A percentile compares a stretch with the other conserved stretches of the same genome.
phyloP scores from a whole-genome alignment of 2,113 vertebrate species.

The Ahaetulla prasina region DNA sequence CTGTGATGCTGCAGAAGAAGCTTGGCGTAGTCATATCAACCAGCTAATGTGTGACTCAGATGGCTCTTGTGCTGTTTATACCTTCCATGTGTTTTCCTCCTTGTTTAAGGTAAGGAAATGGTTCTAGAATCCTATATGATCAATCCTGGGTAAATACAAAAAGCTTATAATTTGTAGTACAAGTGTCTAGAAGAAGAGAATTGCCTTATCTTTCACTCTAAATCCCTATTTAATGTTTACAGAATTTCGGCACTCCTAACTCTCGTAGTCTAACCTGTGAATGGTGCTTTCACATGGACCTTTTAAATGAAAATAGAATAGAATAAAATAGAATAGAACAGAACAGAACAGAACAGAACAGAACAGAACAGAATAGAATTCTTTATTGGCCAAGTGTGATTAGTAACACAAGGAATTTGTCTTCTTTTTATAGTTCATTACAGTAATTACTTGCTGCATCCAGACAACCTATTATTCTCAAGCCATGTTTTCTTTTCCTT shows the following conservation, averaged over 20 bases:
- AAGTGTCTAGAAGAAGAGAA: background rate
- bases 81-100: constrained; percentile 96
- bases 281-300: background rate
- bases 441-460: background rate
- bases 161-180: background rate
- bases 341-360: background rate
- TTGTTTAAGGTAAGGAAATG: constrained; percentile 85
- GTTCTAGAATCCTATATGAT: background rate
- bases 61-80: constrained; percentile 95
- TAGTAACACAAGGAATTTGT: too few relatives aligned
- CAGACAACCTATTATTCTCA: background rate
- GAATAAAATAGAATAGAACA: too few relatives aligned
- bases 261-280: background rate
- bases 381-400: too few relatives aligned
- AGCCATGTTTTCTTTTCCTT: background rate
- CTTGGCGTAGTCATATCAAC: constrained; percentile 93
- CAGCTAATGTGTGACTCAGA: constrained; percentile 93
- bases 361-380: too few relatives aligned
- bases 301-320: background rate
- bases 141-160: background rate
- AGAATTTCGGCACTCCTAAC: background rate
- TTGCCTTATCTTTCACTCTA: background rate
- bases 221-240: background rate
- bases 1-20: constrained; percentile 81
- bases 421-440: background rate